Evolutionary conservation across 2,797 vertebrate genomes (phyloP), one percentile per base, ranked within the genome.

Genomic region (Apogon hyalosoma): DNA sequence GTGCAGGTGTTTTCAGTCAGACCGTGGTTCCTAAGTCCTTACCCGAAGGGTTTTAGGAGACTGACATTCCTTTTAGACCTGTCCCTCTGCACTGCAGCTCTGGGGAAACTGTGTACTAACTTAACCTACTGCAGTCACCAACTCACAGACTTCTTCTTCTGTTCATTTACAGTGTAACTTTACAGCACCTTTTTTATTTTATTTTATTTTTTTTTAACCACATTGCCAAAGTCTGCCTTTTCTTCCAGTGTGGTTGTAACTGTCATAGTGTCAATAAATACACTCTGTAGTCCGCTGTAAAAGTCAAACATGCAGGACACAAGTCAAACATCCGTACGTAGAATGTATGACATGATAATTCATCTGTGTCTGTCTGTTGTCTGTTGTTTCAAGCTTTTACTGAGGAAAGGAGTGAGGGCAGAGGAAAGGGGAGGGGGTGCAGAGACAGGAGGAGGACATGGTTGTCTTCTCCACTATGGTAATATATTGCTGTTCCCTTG

Each of bases 1-100:
- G 79, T 71, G 77, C 92, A 93, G 91, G 92, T 92, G 91, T 92
- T 92, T 91, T 90, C 82, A 87, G 85, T 93, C 88, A 86, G 73
- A 83, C 84, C 80, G 64, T 89, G 84, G 74, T 89, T 90, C 88
- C 83, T 85, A 85, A 82, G 76, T 84, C 75, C 58, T 76, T 73
- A 84, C 83, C 87, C 80, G 41, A 76, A 84, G 84, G 80, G 67
- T 82, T 83, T 88, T 79, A 73, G 72, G 55, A 87, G 82, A 87
- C 87, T 90, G 89, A 81, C 77, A 86, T 89, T 89, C 87, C 87
- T 88, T 87, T 83, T 80, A 81, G 77, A 79, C 79, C 61, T 76
- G 82, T 89, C 66, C 72, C 65, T 79, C 73, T 59, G 47, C 78
- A 47, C 49, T 68, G 56, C 10, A 69, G 71, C 84, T 83, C 54